Evolutionary conservation across 2,888 invertebrate genomes (phyloP).

Genomic region (Zelleria hepariella): DNA sequence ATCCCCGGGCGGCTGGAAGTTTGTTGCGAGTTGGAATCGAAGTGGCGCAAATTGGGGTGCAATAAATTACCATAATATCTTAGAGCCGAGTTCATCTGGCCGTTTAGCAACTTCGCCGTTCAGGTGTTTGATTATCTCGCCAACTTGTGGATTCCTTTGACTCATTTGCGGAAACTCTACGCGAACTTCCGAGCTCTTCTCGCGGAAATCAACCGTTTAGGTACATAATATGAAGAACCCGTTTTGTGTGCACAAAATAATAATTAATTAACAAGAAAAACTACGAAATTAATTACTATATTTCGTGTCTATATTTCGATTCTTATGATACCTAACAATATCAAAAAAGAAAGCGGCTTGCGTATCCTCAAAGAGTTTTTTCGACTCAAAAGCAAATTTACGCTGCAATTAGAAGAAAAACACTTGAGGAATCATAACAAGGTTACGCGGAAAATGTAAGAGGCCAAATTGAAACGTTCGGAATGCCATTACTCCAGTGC

Average conservation of each 20-base stretch:
- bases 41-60: constrained; percentile 55
- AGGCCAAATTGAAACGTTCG: constrained; percentile 48
- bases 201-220: too few species aligned
- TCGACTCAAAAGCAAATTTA: not conserved
- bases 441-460: not conserved
- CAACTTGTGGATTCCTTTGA: constrained; percentile 46
- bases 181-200: constrained; percentile 10
- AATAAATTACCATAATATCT: constrained; percentile 69
- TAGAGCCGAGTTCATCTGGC: constrained; percentile 61
- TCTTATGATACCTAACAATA: not conserved
- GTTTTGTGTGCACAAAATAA: too few species aligned
- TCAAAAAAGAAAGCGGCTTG: too few species aligned
- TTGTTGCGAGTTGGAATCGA: constrained; percentile 50
- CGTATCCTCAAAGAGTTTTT: not conserved
- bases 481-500: constrained; percentile 21
- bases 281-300: too few species aligned
- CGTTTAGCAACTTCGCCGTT: constrained; percentile 58
- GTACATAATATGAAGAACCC: too few species aligned
- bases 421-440: not conserved
- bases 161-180: constrained; percentile 44
- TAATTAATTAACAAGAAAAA: too few species aligned
- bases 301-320: not conserved
- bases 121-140: constrained; percentile 62
- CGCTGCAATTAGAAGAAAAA: not conserved
- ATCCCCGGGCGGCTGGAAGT: constrained; percentile 43